A percentile compares a stretch with the other conserved stretches of the same genome.
phyloP scores from a whole-genome alignment of 2,888 invertebrate species.

The Catocala sponsa region DNA sequence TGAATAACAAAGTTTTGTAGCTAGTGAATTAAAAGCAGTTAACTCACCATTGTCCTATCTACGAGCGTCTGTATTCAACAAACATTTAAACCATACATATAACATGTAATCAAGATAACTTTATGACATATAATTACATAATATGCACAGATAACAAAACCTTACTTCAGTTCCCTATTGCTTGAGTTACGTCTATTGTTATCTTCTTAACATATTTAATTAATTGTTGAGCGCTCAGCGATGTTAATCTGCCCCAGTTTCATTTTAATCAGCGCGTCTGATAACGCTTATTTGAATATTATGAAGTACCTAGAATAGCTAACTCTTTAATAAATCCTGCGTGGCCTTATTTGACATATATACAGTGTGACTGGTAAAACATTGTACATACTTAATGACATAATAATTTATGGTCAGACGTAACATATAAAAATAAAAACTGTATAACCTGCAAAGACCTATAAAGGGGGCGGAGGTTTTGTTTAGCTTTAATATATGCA shows the following conservation, averaged over 20 bases:
- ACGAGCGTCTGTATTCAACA: too few relatives aligned
- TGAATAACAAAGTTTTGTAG: too few relatives aligned
- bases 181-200: neutral
- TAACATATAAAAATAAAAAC: too few relatives aligned
- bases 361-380: too few relatives aligned
- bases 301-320: neutral
- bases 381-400: too few relatives aligned
- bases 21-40: too few relatives aligned
- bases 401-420: too few relatives aligned
- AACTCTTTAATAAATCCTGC: neutral
- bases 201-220: constrained; percentile 6
- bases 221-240: neutral
- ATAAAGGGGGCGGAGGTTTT: too few relatives aligned
- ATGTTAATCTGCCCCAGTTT: constrained; percentile 1
- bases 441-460: too few relatives aligned
- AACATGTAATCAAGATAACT: neutral
- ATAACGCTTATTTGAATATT: constrained; percentile 8
- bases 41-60: too few relatives aligned
- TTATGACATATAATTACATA: neutral
- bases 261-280: neutral
- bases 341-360: neutral
- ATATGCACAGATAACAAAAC: neutral
- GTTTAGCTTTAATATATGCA: too few relatives aligned
- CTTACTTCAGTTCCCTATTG: neutral
- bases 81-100: neutral